A percentile compares a stretch with the other conserved stretches of the same genome.
Conservation (phyloP, 2,888 invertebrate species). For the Drosophila algonquin region DNA sequence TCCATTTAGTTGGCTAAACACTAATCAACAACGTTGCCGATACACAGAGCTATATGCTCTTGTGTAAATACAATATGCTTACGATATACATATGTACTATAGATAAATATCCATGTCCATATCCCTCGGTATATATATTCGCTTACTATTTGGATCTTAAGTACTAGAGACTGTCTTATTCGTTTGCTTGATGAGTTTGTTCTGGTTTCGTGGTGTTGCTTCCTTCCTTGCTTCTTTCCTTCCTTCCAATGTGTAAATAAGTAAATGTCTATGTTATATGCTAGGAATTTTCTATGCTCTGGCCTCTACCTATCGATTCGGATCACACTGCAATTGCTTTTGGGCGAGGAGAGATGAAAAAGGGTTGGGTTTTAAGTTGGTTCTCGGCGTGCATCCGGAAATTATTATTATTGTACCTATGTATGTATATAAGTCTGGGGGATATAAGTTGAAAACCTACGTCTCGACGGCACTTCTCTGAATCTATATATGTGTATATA, state of each 20-base stretch:
- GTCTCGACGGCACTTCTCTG: slow-evolving; percentile 40
- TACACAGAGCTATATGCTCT: slow-evolving; percentile 34
- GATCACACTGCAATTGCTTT: slow-evolving; percentile 30
- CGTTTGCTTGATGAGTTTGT: slow-evolving; percentile 55
- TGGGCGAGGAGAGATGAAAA: neutral
- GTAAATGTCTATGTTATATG: slow-evolving; percentile 21
- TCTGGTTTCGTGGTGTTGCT: slow-evolving; percentile 39
- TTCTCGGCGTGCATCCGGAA: slow-evolving; percentile 22
- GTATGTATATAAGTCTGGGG: slow-evolving; percentile 66
- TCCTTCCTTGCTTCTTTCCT: neutral
- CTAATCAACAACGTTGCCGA: slow-evolving; percentile 62
- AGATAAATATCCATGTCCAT: slow-evolving; percentile 13
- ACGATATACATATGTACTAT: no score
- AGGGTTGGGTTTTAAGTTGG: slow-evolving; percentile 4
- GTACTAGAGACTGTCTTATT: slow-evolving; percentile 56
- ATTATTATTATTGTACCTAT: slow-evolving; percentile 60
- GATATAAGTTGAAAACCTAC: slow-evolving; percentile 70
- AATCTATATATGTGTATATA: neutral
- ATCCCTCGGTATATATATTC: slow-evolving; percentile 2
- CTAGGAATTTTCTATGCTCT: slow-evolving; percentile 16
- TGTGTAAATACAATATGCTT: no score
- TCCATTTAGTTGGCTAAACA: slow-evolving; percentile 57
- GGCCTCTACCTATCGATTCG: slow-evolving; percentile 19
- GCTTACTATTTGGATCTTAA: slow-evolving; percentile 37
- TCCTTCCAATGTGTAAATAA: neutral